Base-by-base conservation (phyloP, 2,113 vertebrate species). In the Saguinus imperator region DNA sequence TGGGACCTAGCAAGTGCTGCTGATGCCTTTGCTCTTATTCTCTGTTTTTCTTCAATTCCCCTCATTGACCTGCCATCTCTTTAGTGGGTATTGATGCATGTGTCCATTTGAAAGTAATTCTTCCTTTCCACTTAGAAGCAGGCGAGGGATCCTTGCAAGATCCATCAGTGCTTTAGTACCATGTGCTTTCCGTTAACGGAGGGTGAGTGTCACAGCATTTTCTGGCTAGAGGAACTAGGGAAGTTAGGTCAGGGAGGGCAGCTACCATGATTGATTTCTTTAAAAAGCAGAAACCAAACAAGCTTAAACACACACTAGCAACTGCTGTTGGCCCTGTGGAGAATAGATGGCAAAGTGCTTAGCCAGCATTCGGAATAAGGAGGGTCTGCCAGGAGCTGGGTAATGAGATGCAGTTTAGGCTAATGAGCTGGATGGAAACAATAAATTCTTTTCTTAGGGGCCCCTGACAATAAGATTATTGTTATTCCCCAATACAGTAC, bases 331-430 rank as follows among this genome's bases (percentile, higher is more conserved):
- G 45, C 76, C 16, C 5, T 80, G 87, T 89, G 84, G 57, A 92
- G 83, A 50, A 52, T 14, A 64, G 77, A 85, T 43, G 84, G 32
- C 97, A 91, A 92, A 92, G 43, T 92, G 91, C 93, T 94, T 0
- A 11, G 88, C 96, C 76, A 94, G 87, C 70, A 25, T 92, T 96
- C 61, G n/a, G 35, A 96, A 82, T 92, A 93, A 90, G 95, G 68
- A 52, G 86, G 81, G 97, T 52, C 97, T 96, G 97, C 96, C 61
- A 95, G 96, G 95, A 96, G 61, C 97, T 96, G 50, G 87, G 88
- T 97, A 98, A 98, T 96, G 94, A 97, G 96, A 98, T 97, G 97
- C 95, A 96, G 87, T 98, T 97, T 97, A 98, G 94, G 97, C 97
- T 98, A 98, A 98, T 97, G 96, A 98, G 96, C 95, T 98, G 91